phyloP scores from a whole-genome alignment of 2,797 vertebrate genomes.

The Sebastes iracundus region DNA sequence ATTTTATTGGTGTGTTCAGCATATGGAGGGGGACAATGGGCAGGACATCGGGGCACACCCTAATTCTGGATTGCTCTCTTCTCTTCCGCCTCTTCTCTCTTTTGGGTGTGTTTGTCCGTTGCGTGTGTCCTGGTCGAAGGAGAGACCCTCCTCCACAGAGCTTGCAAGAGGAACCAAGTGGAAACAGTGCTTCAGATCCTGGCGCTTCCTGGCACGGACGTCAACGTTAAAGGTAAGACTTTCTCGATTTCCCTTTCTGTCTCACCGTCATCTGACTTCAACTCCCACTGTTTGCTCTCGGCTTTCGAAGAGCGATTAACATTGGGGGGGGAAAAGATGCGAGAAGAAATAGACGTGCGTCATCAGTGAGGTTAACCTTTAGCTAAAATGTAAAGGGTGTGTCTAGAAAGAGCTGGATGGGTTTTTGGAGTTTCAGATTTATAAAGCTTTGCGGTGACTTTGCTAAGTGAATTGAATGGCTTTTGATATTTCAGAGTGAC shows the following conservation, averaged over 20 bases:
- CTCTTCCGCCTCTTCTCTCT: slow-evolving; percentile 74
- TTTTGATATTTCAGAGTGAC: slow-evolving; percentile 62
- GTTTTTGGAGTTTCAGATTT: slow-evolving; percentile 50
- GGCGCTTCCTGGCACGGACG: slow-evolving; percentile 87
- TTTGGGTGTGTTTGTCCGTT: slow-evolving; percentile 66
- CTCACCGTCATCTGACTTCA: slow-evolving; percentile 33
- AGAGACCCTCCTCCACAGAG: slow-evolving; percentile 94
- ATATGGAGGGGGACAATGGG: slow-evolving; percentile 66
- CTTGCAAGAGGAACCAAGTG: slow-evolving; percentile 94
- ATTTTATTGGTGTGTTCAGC: slow-evolving; percentile 63
- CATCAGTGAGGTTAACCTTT: slow-evolving; percentile 79
- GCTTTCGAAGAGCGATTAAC: slow-evolving; percentile 57
- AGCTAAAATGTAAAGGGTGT: slow-evolving; percentile 79
- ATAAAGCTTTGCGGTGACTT: slow-evolving; percentile 52
- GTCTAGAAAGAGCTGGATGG: slow-evolving; percentile 63
- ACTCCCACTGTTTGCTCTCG: slow-evolving; percentile 51
- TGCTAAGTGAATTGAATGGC: slow-evolving; percentile 40
- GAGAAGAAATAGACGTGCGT: slow-evolving; percentile 58
- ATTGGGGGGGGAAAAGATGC: slow-evolving; percentile 19
- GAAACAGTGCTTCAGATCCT: slow-evolving; percentile 90
- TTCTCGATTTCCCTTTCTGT: slow-evolving; percentile 31
- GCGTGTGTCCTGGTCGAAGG: slow-evolving; percentile 88
- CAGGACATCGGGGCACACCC: slow-evolving; percentile 77
- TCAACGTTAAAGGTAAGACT: slow-evolving; percentile 94
- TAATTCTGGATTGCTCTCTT: slow-evolving; percentile 76